These are phyloP conservation scores for Dicrurus megarhynchus DNA, from an alignment of 2,113 vertebrate genomes.

Conservation along the genomic window DNA sequence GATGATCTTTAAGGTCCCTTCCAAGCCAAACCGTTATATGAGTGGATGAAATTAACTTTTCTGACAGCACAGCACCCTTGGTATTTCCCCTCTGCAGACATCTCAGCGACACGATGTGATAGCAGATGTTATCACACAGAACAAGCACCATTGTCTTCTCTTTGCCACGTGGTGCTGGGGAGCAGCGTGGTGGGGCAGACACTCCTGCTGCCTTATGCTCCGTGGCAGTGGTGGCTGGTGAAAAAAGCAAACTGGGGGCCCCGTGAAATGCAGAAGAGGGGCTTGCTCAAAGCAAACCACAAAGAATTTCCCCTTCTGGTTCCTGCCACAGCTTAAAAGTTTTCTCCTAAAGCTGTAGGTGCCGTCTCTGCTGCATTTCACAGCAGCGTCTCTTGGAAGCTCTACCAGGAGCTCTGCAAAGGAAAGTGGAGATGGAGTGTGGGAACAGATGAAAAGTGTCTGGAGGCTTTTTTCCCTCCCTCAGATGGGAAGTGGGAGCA, in stretches of 20 bases:
- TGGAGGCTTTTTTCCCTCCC: background rate
- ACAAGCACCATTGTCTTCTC: background rate
- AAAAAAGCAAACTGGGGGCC: background rate
- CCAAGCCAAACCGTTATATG: background rate
- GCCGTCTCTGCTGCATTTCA: background rate
- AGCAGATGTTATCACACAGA: background rate
- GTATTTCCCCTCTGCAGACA: background rate
- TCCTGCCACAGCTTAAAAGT: background rate
- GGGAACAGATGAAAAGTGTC: conserved; percentile 43
- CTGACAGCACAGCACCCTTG: background rate
- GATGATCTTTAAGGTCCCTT: background rate
- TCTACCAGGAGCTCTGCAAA: background rate
- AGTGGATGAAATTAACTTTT: background rate
- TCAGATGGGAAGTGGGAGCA: conserved; percentile 63
- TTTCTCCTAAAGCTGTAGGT: background rate
- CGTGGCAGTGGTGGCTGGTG: fast-evolving
- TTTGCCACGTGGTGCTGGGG: background rate
- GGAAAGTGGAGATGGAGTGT: background rate
- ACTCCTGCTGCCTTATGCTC: background rate
- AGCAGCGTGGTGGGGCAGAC: background rate
- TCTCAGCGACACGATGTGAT: background rate
- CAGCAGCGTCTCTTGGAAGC: background rate
- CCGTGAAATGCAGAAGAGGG: background rate
- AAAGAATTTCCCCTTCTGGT: conserved; percentile 14
- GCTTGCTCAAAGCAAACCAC: background rate